Percentiles rank a stretch among this genome's conserved stretches.
Conservation (phyloP, 2,797 vertebrate genomes). For the Catharus ustulatus region DNA sequence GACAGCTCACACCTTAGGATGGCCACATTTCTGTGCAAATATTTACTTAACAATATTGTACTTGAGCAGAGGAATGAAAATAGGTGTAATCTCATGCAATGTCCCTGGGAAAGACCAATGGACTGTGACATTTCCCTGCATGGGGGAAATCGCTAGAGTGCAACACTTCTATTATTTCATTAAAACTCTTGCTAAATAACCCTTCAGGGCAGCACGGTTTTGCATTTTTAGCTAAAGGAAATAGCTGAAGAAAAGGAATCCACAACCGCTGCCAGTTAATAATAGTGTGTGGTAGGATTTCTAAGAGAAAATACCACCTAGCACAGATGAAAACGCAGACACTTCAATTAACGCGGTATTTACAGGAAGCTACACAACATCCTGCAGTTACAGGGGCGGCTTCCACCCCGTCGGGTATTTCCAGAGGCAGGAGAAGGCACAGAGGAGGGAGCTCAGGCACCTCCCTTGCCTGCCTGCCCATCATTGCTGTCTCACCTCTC, state of each 20-base stretch:
- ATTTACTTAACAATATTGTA: conserved; percentile 85
- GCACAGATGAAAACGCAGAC: neutral
- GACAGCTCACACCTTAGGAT: conserved; percentile 72
- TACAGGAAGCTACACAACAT: neutral
- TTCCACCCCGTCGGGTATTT: neutral
- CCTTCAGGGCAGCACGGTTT: conserved; percentile 17
- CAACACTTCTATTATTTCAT: conserved; percentile 75
- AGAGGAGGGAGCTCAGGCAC: neutral
- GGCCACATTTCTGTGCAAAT: conserved; percentile 84
- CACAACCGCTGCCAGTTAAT: conserved; percentile 2
- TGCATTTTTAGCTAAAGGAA: conserved; percentile 39
- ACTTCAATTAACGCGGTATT: conserved; percentile 31
- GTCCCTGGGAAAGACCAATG: conserved; percentile 65
- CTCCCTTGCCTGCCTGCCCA: neutral
- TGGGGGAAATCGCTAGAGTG: conserved; percentile 39
- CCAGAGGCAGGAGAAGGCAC: neutral
- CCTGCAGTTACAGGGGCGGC: neutral
- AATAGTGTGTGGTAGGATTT: neutral
- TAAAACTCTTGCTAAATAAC: conserved; percentile 62
- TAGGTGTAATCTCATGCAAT: conserved; percentile 67
- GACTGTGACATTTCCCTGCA: conserved; percentile 59
- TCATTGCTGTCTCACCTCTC: neutral
- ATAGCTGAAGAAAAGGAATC: conserved; percentile 18
- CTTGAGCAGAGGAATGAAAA: conserved; percentile 77
- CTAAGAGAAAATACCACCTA: conserved; percentile 27